Base-by-base conservation (phyloP, 2,113 vertebrate species). In the Philantomba maxwellii region DNA sequence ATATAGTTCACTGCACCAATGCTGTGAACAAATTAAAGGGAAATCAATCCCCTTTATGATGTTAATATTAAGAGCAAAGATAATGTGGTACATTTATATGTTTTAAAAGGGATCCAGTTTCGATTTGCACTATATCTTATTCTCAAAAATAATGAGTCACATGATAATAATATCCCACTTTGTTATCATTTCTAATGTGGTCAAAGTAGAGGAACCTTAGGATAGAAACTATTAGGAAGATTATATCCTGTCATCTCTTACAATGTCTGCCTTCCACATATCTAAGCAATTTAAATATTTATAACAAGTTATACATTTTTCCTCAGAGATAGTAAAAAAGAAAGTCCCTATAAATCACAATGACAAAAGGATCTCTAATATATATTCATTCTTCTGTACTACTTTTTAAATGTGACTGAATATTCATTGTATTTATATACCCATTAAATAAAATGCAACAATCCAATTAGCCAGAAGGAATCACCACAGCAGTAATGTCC, bases 381-480 rank as follows among this genome's bases (percentile, higher is more conserved):
- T 92, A 66, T 43, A 23, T 21, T 15, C 13, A 5, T n/a, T 91
- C 77, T 92, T 93, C 87, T 55, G 75, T 80, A 83, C 47, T 7
- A 64, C 23, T 91, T 66, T 73, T 75, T 70, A 95, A 83, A 95
- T 89, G 53, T 51, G 57, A 47, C 49, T n/a, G 75, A 91, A 36
- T 83, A 91, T 87, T 89, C 77, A 39, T 23, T 81, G 10, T 36
- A 75, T 83, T 94, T 95, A 94, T 89, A 89, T 19, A 85, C 47
- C 30, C 86, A 89, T 53, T 92, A 45, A 57, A 92, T 89, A 89
- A 94, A 96, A 78, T 47, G 55, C 1, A 43, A 21, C 70, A 84
- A 70, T 62, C 66, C 43, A 66, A 89, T 96, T 93, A 90, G 64
- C 77, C 36, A 85, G 93, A 84, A 96, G 82, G 85, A 91, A 87